Percentiles rank a stretch among this genome's conserved stretches.
These are phyloP conservation scores for Galerucella calmariensis DNA, from an alignment of 2,888 invertebrate species.

Conservation along the genomic window DNA sequence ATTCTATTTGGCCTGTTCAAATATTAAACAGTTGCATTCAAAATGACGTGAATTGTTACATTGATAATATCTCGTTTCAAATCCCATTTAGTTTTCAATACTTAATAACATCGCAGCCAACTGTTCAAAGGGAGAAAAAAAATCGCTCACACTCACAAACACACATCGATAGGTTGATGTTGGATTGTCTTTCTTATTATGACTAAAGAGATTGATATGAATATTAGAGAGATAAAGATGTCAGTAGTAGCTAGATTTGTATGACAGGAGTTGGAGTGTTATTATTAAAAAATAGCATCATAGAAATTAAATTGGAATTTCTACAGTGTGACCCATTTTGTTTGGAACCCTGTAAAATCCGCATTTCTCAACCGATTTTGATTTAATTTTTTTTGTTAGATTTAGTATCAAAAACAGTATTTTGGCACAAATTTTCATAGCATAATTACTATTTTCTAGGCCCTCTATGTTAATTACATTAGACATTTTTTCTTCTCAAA, in stretches of 20 bases:
- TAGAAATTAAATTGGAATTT: too few species aligned
- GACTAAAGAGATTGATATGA: slow-evolving; percentile 11
- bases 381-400: too few species aligned
- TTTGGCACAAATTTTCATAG: too few species aligned
- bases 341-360: too few species aligned
- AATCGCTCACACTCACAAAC: neutral
- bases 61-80: slow-evolving; percentile 49
- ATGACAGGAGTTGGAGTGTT: neutral
- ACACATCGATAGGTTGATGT: neutral
- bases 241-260: neutral
- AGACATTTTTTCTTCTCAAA: too few species aligned
- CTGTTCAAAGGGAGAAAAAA: slow-evolving; percentile 24
- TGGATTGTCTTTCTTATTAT: slow-evolving; percentile 8
- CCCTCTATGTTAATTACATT: too few species aligned
- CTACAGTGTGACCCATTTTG: too few species aligned
- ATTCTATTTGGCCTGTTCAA: slow-evolving; percentile 59
- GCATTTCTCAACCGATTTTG: too few species aligned
- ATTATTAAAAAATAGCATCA: neutral
- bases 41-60: slow-evolving; percentile 48
- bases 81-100: slow-evolving; percentile 39
- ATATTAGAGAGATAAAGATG: neutral
- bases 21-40: slow-evolving; percentile 57
- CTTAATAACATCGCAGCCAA: slow-evolving; percentile 32
- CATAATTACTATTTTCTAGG: too few species aligned
- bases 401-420: too few species aligned